Base-by-base conservation (phyloP, 2,797 vertebrate species). In the Trachurus trachurus region DNA sequence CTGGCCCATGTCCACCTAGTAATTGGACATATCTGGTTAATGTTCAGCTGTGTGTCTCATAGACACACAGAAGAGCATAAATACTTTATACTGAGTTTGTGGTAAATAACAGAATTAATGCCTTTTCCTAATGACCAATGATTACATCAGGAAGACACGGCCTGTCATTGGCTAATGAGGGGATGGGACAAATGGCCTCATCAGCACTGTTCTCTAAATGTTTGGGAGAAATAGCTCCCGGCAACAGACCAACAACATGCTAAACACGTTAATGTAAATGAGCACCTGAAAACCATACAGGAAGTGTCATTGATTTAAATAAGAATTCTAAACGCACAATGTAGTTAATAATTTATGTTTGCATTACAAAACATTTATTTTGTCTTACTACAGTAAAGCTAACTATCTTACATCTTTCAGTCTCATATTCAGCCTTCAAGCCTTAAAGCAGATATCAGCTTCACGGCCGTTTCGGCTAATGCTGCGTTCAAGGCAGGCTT, bases 81-180 rank as follows among this genome's bases (percentile, higher is more conserved):
- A 92, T 89, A 90, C 84, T 82, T 87, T 78, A 86, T 83, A 70
- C 68, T 0, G 76, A 85, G 86, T 86, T 87, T 89, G 86, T 22
- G 74, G 74, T 86, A 90, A 91, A 88, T 88, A 92, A 93, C 60
- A 83, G 83, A 92, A 93, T 92, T 73, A 92, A 91, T 87, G 87
- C 80, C 66, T 81, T 84, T 83, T 78, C 81, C 78, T 91, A 93
- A 93, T 91, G 87, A 89, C 81, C 89, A 76, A 22, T 92, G 89
- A 93, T 94, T 92, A 81, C 84, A 93, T 93, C 87, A 93, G 87
- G 85, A 91, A 90, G 87, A 88, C 83, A 74, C 72, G 86, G 87
- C 50, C 84, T 90, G 82, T 88, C 89, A 83, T 79, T 88, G 73
- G 85, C 74, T 93, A 93, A 94, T 89, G 89, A 91, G 71, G 26